Conservation (phyloP, 1,140 invertebrate genomes). For the Campoletis sonorensis region DNA sequence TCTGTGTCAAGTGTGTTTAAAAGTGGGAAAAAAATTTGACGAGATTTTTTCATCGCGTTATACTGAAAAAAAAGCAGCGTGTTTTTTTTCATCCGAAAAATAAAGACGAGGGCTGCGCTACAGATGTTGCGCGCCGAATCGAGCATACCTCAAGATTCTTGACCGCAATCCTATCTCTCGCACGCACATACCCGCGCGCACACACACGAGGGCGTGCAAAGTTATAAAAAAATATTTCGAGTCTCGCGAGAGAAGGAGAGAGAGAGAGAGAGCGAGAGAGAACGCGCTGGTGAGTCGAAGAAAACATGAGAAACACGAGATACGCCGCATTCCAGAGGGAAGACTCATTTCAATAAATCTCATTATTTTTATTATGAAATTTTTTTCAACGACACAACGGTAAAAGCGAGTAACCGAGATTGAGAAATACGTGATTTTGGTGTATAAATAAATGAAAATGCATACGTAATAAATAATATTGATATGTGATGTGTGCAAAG, state of each 20-base stretch:
- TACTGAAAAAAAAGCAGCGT: too few species aligned
- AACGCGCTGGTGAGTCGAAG: background rate
- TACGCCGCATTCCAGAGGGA: background rate
- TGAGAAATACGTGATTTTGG: too few species aligned
- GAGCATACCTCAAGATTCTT: slow-evolving; percentile 38
- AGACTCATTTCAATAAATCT: background rate
- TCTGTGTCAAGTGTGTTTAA: too few species aligned
- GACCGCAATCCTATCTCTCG: slow-evolving; percentile 28
- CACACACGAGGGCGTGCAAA: background rate
- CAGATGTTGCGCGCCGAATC: slow-evolving; percentile 27
- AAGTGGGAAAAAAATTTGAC: too few species aligned
- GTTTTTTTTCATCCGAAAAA: too few species aligned
- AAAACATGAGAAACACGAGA: slow-evolving; percentile 8
- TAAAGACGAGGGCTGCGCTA: background rate
- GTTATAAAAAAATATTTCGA: background rate
- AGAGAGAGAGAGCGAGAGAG: slow-evolving; percentile 2
- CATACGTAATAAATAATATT: background rate
- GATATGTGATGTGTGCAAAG: background rate
- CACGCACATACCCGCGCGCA: background rate
- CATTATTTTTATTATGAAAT: too few species aligned
- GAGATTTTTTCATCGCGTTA: background rate
- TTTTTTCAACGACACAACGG: too few species aligned
- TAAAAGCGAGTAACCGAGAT: too few species aligned
- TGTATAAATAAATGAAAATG: too few species aligned
- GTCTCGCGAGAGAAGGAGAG: background rate